Percentiles rank a stretch among this genome's conserved stretches.
Evolutionary conservation across 2,888 invertebrate genomes (phyloP).

Genomic region (Tachina lurida): DNA sequence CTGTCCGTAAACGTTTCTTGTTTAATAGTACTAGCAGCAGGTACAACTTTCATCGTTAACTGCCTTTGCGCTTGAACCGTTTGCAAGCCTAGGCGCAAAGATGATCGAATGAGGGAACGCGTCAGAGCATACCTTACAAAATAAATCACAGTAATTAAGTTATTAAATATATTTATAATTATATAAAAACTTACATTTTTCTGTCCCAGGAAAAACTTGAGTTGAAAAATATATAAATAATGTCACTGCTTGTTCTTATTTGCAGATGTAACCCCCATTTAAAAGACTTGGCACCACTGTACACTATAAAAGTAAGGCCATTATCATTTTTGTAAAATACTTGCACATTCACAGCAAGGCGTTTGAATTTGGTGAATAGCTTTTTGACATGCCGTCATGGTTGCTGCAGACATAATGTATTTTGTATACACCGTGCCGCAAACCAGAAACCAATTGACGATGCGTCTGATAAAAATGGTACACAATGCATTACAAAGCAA

Average conservation of each 20-base stretch:
- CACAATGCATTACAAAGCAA: no score
- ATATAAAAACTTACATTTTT: slow-evolving; percentile 68
- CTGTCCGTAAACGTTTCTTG: slow-evolving; percentile 86
- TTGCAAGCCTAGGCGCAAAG: slow-evolving; percentile 77
- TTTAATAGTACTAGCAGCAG: slow-evolving; percentile 83
- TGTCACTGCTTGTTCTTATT: slow-evolving; percentile 49
- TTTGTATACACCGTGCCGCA: no score
- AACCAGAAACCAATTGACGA: no score
- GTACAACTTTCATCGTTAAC: slow-evolving; percentile 84
- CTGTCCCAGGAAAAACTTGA: slow-evolving; percentile 16
- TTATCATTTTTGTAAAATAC: no score
- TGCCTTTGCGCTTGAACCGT: slow-evolving; percentile 74
- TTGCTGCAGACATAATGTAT: no score
- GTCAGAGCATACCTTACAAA: slow-evolving; percentile 77
- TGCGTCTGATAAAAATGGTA: no score
- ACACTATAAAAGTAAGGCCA: no score
- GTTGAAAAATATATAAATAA: slow-evolving; percentile 32
- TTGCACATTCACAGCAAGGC: not conserved
- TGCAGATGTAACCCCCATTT: slow-evolving; percentile 44
- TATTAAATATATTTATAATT: slow-evolving; percentile 23
- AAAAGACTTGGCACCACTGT: slow-evolving; percentile 33
- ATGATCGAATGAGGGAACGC: slow-evolving; percentile 77
- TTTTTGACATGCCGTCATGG: no score
- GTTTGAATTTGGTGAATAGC: no score
- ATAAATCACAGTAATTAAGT: slow-evolving; percentile 12